These are phyloP conservation scores for Chrysaora quinquecirrha DNA, from an alignment of 30 jellyfish, hydroid and myxozoan species.

Conservation along the genomic window DNA sequence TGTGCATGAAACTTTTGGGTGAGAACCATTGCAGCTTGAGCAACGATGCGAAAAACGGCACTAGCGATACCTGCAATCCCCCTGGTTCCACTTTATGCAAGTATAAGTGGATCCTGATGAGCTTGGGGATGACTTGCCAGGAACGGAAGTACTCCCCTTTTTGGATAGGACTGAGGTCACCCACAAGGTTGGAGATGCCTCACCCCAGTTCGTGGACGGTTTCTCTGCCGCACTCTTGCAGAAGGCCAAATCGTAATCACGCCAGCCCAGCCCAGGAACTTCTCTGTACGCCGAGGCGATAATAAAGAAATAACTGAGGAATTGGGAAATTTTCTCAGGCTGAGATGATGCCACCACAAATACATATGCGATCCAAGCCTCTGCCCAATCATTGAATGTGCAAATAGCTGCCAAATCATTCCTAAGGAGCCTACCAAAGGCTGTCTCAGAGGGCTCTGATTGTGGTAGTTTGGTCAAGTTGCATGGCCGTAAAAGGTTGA, in stretches of 20 bases:
- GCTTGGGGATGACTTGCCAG: too few relatives aligned
- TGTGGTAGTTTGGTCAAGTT: too few relatives aligned
- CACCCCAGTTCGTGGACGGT: background rate
- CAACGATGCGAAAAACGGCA: too few relatives aligned
- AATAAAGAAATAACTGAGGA: background rate
- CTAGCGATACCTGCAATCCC: background rate
- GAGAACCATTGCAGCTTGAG: too few relatives aligned
- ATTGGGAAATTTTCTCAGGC: background rate
- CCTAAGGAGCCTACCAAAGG: too few relatives aligned
- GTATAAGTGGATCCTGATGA: background rate
- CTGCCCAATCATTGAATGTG: slow-evolving; percentile 7
- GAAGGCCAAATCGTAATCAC: background rate
- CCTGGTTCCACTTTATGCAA: background rate
- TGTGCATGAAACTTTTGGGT: too few relatives aligned
- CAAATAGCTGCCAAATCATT: too few relatives aligned
- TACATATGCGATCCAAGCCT: background rate
- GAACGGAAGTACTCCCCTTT: too few relatives aligned
- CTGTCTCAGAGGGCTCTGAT: too few relatives aligned
- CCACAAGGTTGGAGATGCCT: background rate
- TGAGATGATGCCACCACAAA: background rate
- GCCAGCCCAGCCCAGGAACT: slow-evolving; percentile 3
- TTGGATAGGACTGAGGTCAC: background rate
- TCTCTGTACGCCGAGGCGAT: background rate
- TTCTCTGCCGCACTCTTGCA: background rate
- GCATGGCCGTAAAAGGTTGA: too few relatives aligned